A percentile compares a stretch with the other conserved stretches of the same genome.
Evolutionary conservation across 2,888 invertebrate genomes (phyloP).

Genomic region (Gibbula magus): DNA sequence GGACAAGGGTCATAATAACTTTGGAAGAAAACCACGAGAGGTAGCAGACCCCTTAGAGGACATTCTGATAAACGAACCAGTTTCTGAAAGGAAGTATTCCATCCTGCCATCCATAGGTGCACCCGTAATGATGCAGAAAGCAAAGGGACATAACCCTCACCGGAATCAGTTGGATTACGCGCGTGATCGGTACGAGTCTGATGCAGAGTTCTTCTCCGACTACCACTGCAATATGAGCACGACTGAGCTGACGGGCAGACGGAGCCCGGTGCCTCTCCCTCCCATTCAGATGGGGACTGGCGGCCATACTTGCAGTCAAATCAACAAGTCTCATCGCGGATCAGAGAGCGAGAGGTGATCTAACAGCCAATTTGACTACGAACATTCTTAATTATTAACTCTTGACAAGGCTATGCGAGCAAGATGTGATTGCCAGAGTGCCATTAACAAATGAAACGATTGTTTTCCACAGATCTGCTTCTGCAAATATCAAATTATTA

Average conservation of each 20-base stretch:
- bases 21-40: conserved; percentile 44
- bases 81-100: conserved; percentile 56
- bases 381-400: too few relatives aligned
- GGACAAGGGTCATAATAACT: not conserved
- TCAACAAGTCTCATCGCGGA: too few relatives aligned
- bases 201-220: conserved; percentile 61
- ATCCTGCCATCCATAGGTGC: conserved; percentile 58
- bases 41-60: conserved; percentile 52
- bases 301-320: not conserved
- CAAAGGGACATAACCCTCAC: conserved; percentile 18
- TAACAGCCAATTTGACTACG: too few relatives aligned
- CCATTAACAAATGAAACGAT: too few relatives aligned
- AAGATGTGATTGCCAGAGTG: too few relatives aligned
- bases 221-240: conserved; percentile 30
- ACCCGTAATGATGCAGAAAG: not conserved
- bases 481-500: too few relatives aligned
- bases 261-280: conserved; percentile 22
- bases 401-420: too few relatives aligned
- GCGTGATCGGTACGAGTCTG: conserved; percentile 54
- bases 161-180: conserved; percentile 60
- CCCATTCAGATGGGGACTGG: conserved; percentile 4
- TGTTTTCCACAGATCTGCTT: too few relatives aligned
- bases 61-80: conserved; percentile 33
- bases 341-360: too few relatives aligned
- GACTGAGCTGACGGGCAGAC: not conserved